A percentile compares a stretch with the other conserved stretches of the same genome.
These are phyloP conservation scores for Pseudobourletiella spinata DNA, from an alignment of 1,140 invertebrate species.

Conservation along the genomic window DNA sequence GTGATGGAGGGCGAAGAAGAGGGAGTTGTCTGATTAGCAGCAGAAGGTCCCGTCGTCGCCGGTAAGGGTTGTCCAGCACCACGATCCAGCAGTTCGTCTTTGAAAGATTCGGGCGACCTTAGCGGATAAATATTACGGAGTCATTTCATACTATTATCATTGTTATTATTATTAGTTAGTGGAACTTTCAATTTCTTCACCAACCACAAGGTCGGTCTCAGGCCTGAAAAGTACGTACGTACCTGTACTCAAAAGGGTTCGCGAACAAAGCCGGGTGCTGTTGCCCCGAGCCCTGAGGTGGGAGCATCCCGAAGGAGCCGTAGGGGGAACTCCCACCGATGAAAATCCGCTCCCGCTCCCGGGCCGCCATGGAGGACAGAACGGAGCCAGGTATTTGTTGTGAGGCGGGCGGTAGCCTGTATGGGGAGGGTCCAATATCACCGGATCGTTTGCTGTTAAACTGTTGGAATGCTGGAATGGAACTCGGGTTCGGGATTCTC, in stretches of 20 bases:
- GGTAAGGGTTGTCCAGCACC: background rate
- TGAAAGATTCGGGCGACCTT: slow-evolving; percentile 24
- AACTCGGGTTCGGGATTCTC: slow-evolving; percentile 30
- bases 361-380: slow-evolving; percentile 7
- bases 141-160: no score
- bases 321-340: slow-evolving; percentile 10
- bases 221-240: background rate
- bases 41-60: slow-evolving; percentile 36
- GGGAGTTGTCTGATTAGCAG: slow-evolving; percentile 19
- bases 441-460: slow-evolving; percentile 21
- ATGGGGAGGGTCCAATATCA: slow-evolving; percentile 8
- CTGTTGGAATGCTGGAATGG: slow-evolving; percentile 33
- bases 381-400: slow-evolving; percentile 11
- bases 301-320: slow-evolving; percentile 16
- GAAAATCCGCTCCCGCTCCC: background rate
- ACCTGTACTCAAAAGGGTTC: slow-evolving; percentile 27
- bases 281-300: slow-evolving; percentile 9
- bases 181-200: no score
- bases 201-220: no score
- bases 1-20: slow-evolving; percentile 38
- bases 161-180: no score
- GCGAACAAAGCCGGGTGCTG: slow-evolving; percentile 9
- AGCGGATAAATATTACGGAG: no score
- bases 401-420: slow-evolving; percentile 16
- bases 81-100: slow-evolving; percentile 29